Conservation (phyloP, 2,888 invertebrate species). For the Hedychridium roseum region DNA sequence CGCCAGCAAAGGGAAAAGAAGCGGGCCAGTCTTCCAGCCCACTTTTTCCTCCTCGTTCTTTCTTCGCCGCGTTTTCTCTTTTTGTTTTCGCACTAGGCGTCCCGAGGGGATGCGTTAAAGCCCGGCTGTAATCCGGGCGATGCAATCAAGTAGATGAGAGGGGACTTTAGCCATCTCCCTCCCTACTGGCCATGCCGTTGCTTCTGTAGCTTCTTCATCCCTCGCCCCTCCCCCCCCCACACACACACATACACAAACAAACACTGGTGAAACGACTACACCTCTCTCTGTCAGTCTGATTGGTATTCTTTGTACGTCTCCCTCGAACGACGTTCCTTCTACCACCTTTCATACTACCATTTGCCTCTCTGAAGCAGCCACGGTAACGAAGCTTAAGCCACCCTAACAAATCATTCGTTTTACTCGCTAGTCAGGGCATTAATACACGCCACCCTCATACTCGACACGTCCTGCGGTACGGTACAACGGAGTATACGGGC, state of each 20-base stretch:
- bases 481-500: too few relatives aligned
- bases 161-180: conserved; percentile 28
- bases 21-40: conserved; percentile 12
- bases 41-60: conserved; percentile 15
- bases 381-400: conserved; percentile 53
- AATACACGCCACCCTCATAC: conserved; percentile 18
- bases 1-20: conserved; percentile 2
- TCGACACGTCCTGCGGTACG: neutral
- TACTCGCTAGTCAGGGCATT: conserved; percentile 38
- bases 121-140: conserved; percentile 50
- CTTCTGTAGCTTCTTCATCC: neutral
- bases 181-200: conserved; percentile 7
- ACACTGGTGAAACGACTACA: conserved; percentile 1
- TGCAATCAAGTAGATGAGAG: conserved; percentile 56
- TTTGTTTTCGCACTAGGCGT: conserved; percentile 49
- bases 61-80: conserved; percentile 21
- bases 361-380: conserved; percentile 35
- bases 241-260: conserved; percentile 1
- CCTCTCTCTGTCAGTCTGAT: neutral
- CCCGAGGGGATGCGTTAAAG: conserved; percentile 51
- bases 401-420: conserved; percentile 54
- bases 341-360: conserved; percentile 23
- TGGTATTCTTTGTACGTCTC: neutral
- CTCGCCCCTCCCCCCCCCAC: conserved; percentile 4
- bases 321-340: conserved; percentile 8